Conservation (phyloP, 2,113 vertebrate species). For the Forbesichthys papilliferus region DNA sequence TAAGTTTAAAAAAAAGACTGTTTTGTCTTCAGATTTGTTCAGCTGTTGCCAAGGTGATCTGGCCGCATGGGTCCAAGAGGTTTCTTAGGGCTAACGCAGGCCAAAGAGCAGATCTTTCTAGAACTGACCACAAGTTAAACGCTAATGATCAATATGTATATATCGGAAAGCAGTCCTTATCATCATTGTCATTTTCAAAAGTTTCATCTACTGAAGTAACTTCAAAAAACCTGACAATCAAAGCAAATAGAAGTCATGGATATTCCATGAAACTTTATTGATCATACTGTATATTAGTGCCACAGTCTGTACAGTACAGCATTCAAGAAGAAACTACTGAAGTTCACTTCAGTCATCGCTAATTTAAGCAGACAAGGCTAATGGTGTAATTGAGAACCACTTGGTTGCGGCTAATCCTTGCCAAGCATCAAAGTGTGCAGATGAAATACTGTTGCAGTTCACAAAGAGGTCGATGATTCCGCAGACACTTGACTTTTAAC, state of each 20-base stretch:
- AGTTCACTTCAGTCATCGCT: slow-evolving; percentile 10
- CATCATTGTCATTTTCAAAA: no score
- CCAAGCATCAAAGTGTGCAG: slow-evolving; percentile 21
- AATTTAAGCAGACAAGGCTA: slow-evolving; percentile 32
- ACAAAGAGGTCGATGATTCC: background rate
- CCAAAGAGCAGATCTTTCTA: slow-evolving; percentile 3
- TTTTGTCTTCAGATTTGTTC: background rate
- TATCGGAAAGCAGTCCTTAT: background rate
- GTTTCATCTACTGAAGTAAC: no score
- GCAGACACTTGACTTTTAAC: slow-evolving; percentile 1
- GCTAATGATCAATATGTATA: background rate
- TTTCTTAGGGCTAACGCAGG: background rate
- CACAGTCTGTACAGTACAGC: no score
- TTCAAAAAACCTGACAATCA: no score
- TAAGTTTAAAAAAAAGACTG: background rate
- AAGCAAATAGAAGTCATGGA: no score
- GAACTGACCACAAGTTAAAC: background rate
- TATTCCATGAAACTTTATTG: no score
- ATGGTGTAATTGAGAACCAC: slow-evolving; percentile 37
- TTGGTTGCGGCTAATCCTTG: slow-evolving; percentile 38
- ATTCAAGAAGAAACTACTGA: background rate
- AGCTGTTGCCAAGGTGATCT: background rate
- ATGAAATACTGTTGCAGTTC: slow-evolving; percentile 23
- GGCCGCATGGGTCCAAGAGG: background rate
- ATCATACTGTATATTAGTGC: no score